Base-by-base conservation (phyloP, 2,113 vertebrate genomes). In the Percina caprodes region DNA sequence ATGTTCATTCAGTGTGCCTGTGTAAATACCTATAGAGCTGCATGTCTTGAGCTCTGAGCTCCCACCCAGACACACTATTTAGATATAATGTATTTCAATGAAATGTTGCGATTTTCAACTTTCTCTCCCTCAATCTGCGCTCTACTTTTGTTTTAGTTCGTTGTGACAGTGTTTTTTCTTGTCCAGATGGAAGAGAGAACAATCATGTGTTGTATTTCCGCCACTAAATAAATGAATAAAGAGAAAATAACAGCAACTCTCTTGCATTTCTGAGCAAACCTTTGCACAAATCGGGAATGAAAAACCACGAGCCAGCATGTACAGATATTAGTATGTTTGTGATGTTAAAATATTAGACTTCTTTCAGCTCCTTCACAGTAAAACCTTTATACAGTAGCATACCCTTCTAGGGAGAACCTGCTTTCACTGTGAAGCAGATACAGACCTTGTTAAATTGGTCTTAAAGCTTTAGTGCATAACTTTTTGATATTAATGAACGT, bases 11-110 rank as follows among this genome's bases (percentile, higher is more conserved):
- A 66, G 54, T 67, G 24, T 56, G 24, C 2, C 45, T 63, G 42
- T 75, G 60, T 75, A 86, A 81, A 85, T 74, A 77, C 65, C 45
- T 72, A 46, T 58, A 48, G 65, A 69, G 56, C 46, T 71, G 46
- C 19, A 30, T 74, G 70, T 56, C 35, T 54, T 69, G 35, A 49
- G 49, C 52, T 86, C 75, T 59, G n/a, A 12, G 55, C 54, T 62
- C 58, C 18, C 65, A 45, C 4, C 15, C 45, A 51, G 48, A 52
- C 9, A 14, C 19, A 15, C 9, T 26, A 58, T 39, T 62, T 21
- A 48, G n/a, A 68, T 19, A 26, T 30, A 58, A 60, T 51, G 30
- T 18, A 8, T 26, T 58, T 52, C 21, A 69, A 55, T 42, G n/a
- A 81, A 72, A 51, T 59, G 51, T 23, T 56, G n/a, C 35, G 18